phyloP scores from a whole-genome alignment of 2,888 invertebrate genomes.

The Sycophila texana region DNA sequence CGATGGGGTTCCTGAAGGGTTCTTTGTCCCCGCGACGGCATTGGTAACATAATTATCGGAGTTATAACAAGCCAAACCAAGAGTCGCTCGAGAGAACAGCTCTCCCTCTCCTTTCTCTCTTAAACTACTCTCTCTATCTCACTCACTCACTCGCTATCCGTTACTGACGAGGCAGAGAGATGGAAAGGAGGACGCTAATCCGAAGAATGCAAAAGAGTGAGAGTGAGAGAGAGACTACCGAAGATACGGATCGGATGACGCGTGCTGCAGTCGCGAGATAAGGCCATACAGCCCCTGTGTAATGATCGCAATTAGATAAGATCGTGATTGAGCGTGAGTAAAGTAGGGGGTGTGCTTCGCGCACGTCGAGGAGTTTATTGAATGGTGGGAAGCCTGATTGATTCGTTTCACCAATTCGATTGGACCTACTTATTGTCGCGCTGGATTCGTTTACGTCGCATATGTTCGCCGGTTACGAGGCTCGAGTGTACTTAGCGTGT shows the following conservation, averaged over 20 bases:
- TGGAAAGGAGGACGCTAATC: conserved; percentile 1
- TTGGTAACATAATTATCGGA: conserved; percentile 76
- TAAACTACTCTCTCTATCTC: background rate
- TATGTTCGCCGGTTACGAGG: no score
- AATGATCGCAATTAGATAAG: conserved; percentile 50
- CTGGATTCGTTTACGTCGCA: background rate
- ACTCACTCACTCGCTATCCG: background rate
- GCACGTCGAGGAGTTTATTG: conserved; percentile 42
- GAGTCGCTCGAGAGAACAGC: conserved; percentile 59
- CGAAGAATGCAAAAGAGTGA: background rate
- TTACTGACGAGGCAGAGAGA: conserved; percentile 24
- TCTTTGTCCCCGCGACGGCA: conserved; percentile 74
- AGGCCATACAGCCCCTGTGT: conserved; percentile 25
- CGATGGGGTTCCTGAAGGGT: conserved; percentile 64
- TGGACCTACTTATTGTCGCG: background rate
- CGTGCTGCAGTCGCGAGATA: conserved; percentile 40
- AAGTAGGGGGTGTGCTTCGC: conserved; percentile 23
- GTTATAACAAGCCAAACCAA: conserved; percentile 75
- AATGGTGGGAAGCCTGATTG: conserved; percentile 32
- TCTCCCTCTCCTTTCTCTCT: background rate
- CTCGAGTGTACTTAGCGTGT: background rate
- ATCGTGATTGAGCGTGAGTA: conserved; percentile 27
- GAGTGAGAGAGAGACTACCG: background rate
- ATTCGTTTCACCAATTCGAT: conserved; percentile 14
- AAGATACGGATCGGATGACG: conserved; percentile 46